These are phyloP conservation scores for Sphecodes monilicornis DNA, from an alignment of 2,888 invertebrate genomes.

Conservation along the genomic window DNA sequence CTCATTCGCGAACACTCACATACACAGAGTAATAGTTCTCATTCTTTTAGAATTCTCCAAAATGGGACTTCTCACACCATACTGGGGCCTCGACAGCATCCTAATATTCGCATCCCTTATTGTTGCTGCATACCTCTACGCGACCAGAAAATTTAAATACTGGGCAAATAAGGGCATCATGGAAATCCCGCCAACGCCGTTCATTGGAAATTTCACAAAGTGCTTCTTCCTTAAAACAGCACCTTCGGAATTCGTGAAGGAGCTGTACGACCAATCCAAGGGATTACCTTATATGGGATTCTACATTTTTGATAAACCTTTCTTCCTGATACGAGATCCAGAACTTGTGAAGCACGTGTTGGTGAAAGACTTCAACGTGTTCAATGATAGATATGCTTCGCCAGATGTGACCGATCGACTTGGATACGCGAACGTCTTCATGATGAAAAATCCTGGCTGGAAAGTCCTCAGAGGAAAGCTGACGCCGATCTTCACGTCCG, in stretches of 20 bases:
- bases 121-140: slow-evolving; percentile 70
- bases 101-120: slow-evolving; percentile 58
- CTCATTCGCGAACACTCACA: too few relatives aligned
- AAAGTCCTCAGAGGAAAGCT: slow-evolving; percentile 83
- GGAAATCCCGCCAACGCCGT: slow-evolving; percentile 80
- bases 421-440: slow-evolving; percentile 83
- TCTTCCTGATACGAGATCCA: slow-evolving; percentile 83
- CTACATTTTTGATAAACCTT: slow-evolving; percentile 84
- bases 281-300: slow-evolving; percentile 81
- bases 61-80: slow-evolving; percentile 73
- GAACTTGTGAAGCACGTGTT: slow-evolving; percentile 84
- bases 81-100: slow-evolving; percentile 73
- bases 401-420: slow-evolving; percentile 82
- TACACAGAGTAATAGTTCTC: background rate
- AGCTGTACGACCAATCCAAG: slow-evolving; percentile 79
- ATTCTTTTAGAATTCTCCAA: background rate
- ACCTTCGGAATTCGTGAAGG: slow-evolving; percentile 79
- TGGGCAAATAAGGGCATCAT: slow-evolving; percentile 83
- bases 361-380: slow-evolving; percentile 85
- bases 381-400: slow-evolving; percentile 79
- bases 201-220: slow-evolving; percentile 84
- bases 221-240: slow-evolving; percentile 76
- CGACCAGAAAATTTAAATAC: slow-evolving; percentile 77
- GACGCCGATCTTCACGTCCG: slow-evolving; percentile 84
- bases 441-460: slow-evolving; percentile 84